A percentile compares a stretch with the other conserved stretches of the same genome.
Evolutionary conservation across 2,888 invertebrate species (phyloP).

Genomic region (Chouioia cunea): DNA sequence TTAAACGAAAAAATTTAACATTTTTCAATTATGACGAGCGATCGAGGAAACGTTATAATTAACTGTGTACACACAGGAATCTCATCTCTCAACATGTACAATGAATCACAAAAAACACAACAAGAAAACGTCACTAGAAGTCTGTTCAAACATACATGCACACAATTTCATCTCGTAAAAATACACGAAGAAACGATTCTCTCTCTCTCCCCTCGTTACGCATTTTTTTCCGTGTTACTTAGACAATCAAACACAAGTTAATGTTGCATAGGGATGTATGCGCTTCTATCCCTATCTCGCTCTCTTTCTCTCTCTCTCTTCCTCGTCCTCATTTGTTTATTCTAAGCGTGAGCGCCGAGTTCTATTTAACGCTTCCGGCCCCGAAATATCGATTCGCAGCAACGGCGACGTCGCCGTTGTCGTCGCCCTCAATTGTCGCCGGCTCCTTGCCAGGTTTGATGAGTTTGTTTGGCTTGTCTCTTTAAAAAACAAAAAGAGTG

Average conservation of each 20-base stretch:
- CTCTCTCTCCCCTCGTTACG: neutral
- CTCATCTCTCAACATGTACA: too few species aligned
- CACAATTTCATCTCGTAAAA: too few species aligned
- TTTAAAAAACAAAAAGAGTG: neutral
- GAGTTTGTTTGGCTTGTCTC: neutral
- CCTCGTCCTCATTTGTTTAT: constrained; percentile 21
- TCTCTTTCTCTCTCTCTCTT: neutral
- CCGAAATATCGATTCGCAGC: neutral
- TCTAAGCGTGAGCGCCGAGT: constrained; percentile 5
- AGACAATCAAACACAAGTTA: neutral
- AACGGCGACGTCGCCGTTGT: neutral
- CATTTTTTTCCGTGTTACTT: neutral
- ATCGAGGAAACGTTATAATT: too few species aligned
- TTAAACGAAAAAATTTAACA: too few species aligned
- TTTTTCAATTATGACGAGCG: too few species aligned
- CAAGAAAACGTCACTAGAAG: too few species aligned
- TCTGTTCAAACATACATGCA: too few species aligned
- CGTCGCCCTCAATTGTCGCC: constrained; percentile 6
- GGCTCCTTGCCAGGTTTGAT: neutral
- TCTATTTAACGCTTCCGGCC: constrained; percentile 31
- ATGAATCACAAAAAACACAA: too few species aligned
- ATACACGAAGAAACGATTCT: neutral
- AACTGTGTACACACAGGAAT: too few species aligned
- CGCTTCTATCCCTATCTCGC: neutral
- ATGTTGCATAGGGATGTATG: neutral